Conservation (phyloP, 2,797 vertebrate genomes). For the Pygocentrus nattereri region DNA sequence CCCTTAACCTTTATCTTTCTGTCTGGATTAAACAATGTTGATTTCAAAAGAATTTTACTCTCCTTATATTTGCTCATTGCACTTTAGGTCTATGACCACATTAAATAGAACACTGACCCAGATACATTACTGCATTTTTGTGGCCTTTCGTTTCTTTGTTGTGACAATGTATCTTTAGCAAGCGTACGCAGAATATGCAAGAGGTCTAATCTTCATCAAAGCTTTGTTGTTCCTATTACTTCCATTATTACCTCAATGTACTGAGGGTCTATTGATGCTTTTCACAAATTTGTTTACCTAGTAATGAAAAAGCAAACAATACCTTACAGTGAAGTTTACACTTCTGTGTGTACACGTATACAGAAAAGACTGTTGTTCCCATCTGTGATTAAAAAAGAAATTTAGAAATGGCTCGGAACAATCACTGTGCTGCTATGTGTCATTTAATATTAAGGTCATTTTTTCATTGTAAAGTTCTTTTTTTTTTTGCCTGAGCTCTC, state of each 20-base stretch:
- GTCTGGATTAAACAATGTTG: not conserved
- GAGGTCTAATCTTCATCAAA: not conserved
- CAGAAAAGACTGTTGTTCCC: not conserved
- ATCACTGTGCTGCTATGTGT: not conserved
- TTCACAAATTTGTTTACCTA: not conserved
- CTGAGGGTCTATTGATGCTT: not conserved
- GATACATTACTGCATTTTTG: not conserved
- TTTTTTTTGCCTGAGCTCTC: slow-evolving; percentile 24
- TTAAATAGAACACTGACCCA: not conserved
- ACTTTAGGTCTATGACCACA: not conserved
- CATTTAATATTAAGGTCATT: not conserved
- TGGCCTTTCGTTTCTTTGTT: not conserved
- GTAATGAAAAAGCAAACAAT: not conserved
- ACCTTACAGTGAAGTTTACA: not conserved
- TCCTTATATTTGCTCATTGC: not conserved
- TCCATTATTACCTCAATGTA: not conserved
- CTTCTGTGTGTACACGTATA: not conserved
- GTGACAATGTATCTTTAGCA: not conserved
- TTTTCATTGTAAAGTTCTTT: not conserved
- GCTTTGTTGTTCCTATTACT: not conserved
- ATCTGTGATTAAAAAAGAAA: not conserved
- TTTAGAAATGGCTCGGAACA: not conserved
- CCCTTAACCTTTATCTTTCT: not conserved
- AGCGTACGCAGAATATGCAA: not conserved
- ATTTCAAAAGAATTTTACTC: slow-evolving; percentile 12